A percentile compares a stretch with the other conserved stretches of the same genome.
Evolutionary conservation across 2,797 vertebrate species (phyloP).

Genomic region (Bufotes viridis): DNA sequence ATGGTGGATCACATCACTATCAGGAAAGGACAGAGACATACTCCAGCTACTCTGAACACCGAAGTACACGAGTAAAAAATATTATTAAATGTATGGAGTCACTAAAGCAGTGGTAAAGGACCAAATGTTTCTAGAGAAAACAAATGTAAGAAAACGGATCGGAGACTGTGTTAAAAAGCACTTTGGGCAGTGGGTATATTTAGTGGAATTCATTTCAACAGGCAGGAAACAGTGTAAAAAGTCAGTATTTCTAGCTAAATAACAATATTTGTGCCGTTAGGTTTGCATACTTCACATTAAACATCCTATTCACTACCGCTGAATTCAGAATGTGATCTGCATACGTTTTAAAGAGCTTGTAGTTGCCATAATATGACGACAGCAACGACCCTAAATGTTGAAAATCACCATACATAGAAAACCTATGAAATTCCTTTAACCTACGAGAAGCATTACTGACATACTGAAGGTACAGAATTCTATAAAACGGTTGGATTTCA

Average conservation of each 20-base stretch:
- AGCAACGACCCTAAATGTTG: not conserved
- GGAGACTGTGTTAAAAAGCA: not conserved
- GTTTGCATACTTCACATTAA: not conserved
- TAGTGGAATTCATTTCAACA: not conserved
- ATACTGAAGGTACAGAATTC: not conserved
- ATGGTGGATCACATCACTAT: conserved; percentile 13
- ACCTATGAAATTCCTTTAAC: not conserved
- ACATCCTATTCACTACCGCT: not conserved
- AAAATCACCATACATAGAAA: not conserved
- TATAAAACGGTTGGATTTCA: not conserved
- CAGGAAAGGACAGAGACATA: not conserved
- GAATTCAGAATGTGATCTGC: not conserved
- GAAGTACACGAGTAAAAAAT: conserved; percentile 3
- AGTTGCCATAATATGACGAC: not conserved
- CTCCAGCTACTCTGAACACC: not conserved
- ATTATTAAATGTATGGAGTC: not conserved
- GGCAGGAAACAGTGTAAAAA: not conserved
- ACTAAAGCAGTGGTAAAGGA: not conserved
- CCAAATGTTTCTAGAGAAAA: not conserved
- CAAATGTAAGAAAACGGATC: not conserved
- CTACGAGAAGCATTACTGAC: conserved; percentile 3
- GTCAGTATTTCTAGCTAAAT: not conserved
- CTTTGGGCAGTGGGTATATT: not conserved
- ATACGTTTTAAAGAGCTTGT: not conserved
- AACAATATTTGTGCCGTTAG: not conserved